phyloP scores from a whole-genome alignment of 2,113 vertebrate species.

The Misgurnus anguillicaudatus region DNA sequence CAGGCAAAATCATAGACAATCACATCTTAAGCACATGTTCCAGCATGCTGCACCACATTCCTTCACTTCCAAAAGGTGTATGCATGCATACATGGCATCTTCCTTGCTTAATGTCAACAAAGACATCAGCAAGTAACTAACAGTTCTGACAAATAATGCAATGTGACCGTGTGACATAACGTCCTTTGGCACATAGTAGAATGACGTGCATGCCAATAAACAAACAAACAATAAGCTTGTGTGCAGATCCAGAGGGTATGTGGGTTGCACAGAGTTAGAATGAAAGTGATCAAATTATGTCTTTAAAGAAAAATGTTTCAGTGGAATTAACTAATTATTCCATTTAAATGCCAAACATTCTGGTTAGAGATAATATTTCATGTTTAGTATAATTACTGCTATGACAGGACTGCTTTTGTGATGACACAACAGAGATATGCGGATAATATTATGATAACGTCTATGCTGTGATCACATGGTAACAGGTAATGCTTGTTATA shows the following conservation, averaged over 20 bases:
- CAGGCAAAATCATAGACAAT: not conserved
- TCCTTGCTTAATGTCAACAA: not conserved
- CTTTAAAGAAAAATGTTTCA: not conserved
- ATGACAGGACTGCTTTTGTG: too few relatives aligned
- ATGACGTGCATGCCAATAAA: not conserved
- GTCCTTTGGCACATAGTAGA: not conserved
- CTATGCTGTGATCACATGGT: too few relatives aligned
- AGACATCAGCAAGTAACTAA: not conserved
- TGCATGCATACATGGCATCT: not conserved
- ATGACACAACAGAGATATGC: too few relatives aligned
- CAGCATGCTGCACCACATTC: slow-evolving; percentile 51
- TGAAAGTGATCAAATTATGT: not conserved
- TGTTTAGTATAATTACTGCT: not conserved
- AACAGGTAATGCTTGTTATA: not conserved
- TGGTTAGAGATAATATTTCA: not conserved
- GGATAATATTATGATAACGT: too few relatives aligned
- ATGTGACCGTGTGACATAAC: not conserved
- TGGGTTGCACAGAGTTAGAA: not conserved
- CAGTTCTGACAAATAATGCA: not conserved
- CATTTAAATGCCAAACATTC: too few relatives aligned
- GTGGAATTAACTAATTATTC: too few relatives aligned
- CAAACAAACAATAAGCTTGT: not conserved
- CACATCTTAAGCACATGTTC: slow-evolving; percentile 32
- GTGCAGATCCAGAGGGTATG: not conserved
- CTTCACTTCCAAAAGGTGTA: slow-evolving; percentile 9